Percentiles rank a stretch among this genome's conserved stretches.
Conservation (phyloP, 1,140 invertebrate genomes). For the Dryas iulia region DNA sequence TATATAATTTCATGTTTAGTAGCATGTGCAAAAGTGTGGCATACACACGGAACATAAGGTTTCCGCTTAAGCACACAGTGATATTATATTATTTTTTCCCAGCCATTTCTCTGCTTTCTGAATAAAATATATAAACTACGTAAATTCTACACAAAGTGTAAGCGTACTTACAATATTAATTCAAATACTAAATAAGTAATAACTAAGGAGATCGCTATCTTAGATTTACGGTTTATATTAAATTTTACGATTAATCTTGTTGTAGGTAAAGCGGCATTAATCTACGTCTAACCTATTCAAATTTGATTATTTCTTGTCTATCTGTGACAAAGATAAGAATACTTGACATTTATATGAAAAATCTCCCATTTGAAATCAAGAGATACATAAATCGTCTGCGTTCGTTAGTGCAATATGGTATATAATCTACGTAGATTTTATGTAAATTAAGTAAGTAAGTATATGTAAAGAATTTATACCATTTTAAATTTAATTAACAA, state of each 20-base stretch:
- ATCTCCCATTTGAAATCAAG: neutral
- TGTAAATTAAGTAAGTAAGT: too few species aligned
- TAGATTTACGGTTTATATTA: neutral
- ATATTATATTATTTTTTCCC: too few species aligned
- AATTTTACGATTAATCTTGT: neutral
- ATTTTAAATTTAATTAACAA: too few species aligned
- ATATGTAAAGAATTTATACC: too few species aligned
- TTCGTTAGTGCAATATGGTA: neutral
- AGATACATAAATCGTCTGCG: neutral
- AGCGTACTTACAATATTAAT: neutral
- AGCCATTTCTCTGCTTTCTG: too few species aligned
- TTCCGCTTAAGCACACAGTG: too few species aligned
- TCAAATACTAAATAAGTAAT: neutral
- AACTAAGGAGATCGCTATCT: neutral
- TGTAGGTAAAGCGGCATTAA: neutral
- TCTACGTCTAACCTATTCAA: neutral
- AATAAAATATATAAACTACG: too few species aligned
- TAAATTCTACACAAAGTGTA: too few species aligned
- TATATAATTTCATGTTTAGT: too few species aligned
- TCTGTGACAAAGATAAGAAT: neutral
- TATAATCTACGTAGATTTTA: too few species aligned
- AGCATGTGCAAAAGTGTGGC: too few species aligned
- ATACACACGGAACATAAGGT: too few species aligned
- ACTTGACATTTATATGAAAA: neutral
- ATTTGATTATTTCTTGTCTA: neutral